phyloP scores from a whole-genome alignment of 2,113 vertebrate genomes.

The Paracanthobrama guichenoti region DNA sequence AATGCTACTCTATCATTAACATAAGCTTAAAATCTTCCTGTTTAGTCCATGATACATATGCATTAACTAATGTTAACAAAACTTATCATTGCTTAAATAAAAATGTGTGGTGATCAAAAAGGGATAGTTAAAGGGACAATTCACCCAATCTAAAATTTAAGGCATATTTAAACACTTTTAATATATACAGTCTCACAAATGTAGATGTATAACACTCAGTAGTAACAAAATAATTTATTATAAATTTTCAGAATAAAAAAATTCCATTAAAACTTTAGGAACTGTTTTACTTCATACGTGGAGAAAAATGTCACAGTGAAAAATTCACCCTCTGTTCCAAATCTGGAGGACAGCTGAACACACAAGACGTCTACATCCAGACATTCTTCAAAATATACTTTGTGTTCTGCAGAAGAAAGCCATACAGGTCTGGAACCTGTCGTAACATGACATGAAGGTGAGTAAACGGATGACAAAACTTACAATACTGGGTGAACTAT shows the following conservation, averaged over 20 bases:
- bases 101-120: not conserved
- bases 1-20: not conserved
- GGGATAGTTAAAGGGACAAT: not conserved
- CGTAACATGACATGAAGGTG: not conserved
- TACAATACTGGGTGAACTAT: not conserved
- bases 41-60: not conserved
- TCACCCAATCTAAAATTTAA: not conserved
- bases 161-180: not conserved
- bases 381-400: not conserved
- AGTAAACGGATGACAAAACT: not conserved
- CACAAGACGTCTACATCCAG: too few relatives aligned
- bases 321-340: too few relatives aligned
- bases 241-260: constrained; percentile 47
- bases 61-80: not conserved
- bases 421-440: not conserved
- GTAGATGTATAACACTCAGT: not conserved
- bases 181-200: not conserved
- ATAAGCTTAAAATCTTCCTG: not conserved
- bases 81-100: too few relatives aligned
- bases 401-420: not conserved
- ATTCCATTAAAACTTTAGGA: constrained; percentile 45
- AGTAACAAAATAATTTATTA: constrained; percentile 39
- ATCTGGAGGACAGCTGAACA: too few relatives aligned
- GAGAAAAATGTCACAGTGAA: constrained; percentile 9
- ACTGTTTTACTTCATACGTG: constrained; percentile 28